Conservation (phyloP, 1,140 invertebrate species). For the silkworm (Bombyx mori) region ASM3026992v2 NC_085129.1:486501-487000, state of each 20-base stretch:
- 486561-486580: too few relatives aligned
- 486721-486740: conserved; percentile 4
- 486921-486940: conserved; percentile 21
- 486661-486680: not conserved
- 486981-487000: conserved; percentile 26
- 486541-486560: too few relatives aligned
- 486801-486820: conserved; percentile 37
- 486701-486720: conserved; percentile 8
- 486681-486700: not conserved
- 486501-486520: too few relatives aligned
- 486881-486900: conserved; percentile 35
- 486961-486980: conserved; percentile 6
- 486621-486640: too few relatives aligned
- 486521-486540: too few relatives aligned
- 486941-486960: conserved; percentile 24
- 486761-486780: conserved; percentile 22
- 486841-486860: conserved; percentile 33
- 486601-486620: too few relatives aligned
- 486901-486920: conserved; percentile 24
- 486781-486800: conserved; percentile 32
- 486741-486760: conserved; percentile 6
- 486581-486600: too few relatives aligned
- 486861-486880: conserved; percentile 40
- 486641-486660: too few relatives aligned
- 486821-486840: conserved; percentile 27